Base-by-base conservation (phyloP, 2,113 vertebrate genomes). In the Myiagra hebetior region DNA sequence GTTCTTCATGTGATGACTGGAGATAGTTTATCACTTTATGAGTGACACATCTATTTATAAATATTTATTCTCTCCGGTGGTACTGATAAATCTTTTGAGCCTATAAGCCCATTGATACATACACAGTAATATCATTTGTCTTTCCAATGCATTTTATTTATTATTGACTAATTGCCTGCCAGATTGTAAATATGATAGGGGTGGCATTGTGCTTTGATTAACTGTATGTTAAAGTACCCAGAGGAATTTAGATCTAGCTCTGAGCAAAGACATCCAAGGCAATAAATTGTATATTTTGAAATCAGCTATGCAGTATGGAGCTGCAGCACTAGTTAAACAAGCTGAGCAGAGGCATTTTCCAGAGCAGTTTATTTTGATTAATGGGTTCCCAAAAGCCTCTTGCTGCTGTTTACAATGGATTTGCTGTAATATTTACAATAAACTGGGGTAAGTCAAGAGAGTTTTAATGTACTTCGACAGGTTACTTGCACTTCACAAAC, bases 401-500 rank as follows among this genome's bases (percentile, higher is more conserved):
- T 97, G 98, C 98, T 98, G 98, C 97, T 97, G 97, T 98, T 98
- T 98, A 98, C 96, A 93, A 94, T 98, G 96, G 98, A 98, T 98
- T 98, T 98, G 98, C 96, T 97, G 95, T 98, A 98, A 98, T 98
- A 98, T 98, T 98, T 98, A 98, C 98, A 98, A 97, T 96, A 97
- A 98, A 98, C 96, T 94, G 95, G 93, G 59, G 91, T 96, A 90
- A 98, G 97, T 86, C 93, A 89, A 89, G 95, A 94, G 93, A 95
- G 91, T 94, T 96, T 96, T 97, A 93, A 97, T 96, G 87, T 92
- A 96, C 89, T 95, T 95, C 26, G 6, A 31, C 89, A 90, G 92
- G 94, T 97, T 95, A 91, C 96, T 94, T 83, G 87, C 68, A 62
- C 82, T 89, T 93, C 26, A 56, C 59, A 78, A 88, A 76, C 41